phyloP scores from a whole-genome alignment of 2,113 vertebrate genomes.

The Pterocles orientalis region DNA sequence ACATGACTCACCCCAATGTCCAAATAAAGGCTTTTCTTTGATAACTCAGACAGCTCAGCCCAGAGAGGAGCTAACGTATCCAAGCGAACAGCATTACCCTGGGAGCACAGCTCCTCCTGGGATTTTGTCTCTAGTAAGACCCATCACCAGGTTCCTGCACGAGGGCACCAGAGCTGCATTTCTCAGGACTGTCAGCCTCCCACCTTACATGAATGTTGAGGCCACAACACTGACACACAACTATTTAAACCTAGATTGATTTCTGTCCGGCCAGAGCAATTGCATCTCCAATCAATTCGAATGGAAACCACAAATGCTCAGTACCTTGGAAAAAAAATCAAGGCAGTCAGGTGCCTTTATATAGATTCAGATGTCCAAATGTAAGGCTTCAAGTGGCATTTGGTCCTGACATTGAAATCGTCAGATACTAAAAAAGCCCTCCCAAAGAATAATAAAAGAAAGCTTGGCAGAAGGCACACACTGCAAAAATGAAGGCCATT shows the following conservation, averaged over 20 bases:
- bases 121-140: neutral
- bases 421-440: neutral
- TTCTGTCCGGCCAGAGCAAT: neutral
- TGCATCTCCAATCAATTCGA: neutral
- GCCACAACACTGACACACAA: fast-evolving
- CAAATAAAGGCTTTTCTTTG: fast-evolving
- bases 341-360: neutral
- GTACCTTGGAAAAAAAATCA: neutral
- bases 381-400: neutral
- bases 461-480: neutral
- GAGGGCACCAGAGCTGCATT: neutral
- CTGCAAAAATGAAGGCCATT: neutral
- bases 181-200: neutral
- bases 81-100: neutral
- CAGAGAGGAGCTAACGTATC: neutral
- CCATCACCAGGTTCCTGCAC: fast-evolving
- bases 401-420: neutral
- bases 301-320: neutral
- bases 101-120: neutral
- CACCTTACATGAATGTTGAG: neutral
- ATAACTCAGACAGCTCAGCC: neutral
- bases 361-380: neutral
- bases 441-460: neutral
- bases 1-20: neutral
- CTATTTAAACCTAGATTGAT: neutral